Percentiles rank a stretch among this genome's conserved stretches.
Conservation (phyloP, 2,888 invertebrate genomes). For the Seladonia tumulorum region DNA sequence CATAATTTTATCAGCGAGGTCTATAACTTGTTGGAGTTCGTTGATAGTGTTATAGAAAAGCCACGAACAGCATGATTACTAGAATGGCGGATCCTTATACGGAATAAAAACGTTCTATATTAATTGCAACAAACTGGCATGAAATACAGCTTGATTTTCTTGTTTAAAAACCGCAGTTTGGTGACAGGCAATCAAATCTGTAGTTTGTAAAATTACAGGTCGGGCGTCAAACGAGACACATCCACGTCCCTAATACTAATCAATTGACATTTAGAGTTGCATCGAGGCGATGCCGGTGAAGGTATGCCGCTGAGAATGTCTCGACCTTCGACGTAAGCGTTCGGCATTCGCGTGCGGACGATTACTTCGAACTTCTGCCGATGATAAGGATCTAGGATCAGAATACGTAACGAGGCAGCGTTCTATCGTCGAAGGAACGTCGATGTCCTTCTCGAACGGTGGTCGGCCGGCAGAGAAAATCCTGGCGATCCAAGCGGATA, state of each 20-base stretch:
- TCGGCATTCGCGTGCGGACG: constrained; percentile 10
- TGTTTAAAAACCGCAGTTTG: neutral
- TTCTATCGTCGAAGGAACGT: neutral
- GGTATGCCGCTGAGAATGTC: constrained; percentile 47
- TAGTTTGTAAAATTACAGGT: neutral
- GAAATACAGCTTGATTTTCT: no score
- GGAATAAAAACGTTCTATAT: neutral
- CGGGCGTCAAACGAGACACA: neutral
- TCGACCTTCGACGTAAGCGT: constrained; percentile 40
- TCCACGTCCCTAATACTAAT: neutral
- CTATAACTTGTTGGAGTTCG: neutral
- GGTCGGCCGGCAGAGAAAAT: neutral
- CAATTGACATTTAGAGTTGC: constrained; percentile 22
- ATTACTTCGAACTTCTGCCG: constrained; percentile 16
- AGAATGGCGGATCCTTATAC: no score
- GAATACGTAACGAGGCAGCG: neutral
- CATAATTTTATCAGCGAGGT: neutral
- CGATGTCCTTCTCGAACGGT: neutral
- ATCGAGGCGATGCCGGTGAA: constrained; percentile 8
- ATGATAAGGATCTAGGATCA: constrained; percentile 19
- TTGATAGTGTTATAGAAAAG: no score
- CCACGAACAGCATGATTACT: no score
- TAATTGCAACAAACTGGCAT: neutral
- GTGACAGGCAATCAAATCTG: neutral
- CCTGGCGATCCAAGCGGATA: constrained; percentile 7